Conservation (phyloP, 2,888 invertebrate species). For the Epinotia nisella region DNA sequence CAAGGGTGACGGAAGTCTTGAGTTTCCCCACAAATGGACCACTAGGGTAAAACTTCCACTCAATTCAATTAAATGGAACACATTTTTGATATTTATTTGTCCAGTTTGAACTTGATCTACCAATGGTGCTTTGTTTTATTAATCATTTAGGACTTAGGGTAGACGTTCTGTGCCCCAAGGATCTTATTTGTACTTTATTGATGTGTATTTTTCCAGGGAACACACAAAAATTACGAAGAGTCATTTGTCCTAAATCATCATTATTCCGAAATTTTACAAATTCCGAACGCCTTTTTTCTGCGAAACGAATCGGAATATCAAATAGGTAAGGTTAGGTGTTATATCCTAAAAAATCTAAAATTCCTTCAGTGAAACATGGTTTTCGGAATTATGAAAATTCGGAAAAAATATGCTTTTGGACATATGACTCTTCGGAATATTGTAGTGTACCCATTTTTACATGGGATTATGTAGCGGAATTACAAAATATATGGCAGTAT, state of each 20-base stretch:
- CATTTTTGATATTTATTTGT: slow-evolving; percentile 21
- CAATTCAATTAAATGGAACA: slow-evolving; percentile 31
- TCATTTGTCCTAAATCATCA: no score
- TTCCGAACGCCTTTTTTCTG: no score
- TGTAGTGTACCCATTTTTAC: slow-evolving; percentile 47
- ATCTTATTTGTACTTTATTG: slow-evolving; percentile 62
- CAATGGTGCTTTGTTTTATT: slow-evolving; percentile 34
- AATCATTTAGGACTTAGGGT: slow-evolving; percentile 43
- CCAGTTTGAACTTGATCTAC: slow-evolving; percentile 19
- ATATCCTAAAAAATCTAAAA: no score
- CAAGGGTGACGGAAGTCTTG: slow-evolving; percentile 25
- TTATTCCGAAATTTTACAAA: no score
- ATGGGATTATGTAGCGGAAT: slow-evolving; percentile 56
- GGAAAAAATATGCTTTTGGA: no score
- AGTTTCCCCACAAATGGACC: slow-evolving; percentile 28
- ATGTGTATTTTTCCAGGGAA: slow-evolving; percentile 53
- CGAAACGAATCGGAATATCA: no score
- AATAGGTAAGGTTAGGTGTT: no score
- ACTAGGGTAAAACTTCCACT: slow-evolving; percentile 32
- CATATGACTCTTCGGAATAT: no score
- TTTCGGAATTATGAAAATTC: no score
- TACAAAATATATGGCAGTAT: slow-evolving; percentile 81
- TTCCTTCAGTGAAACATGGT: no score
- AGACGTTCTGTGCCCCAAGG: slow-evolving; percentile 46
- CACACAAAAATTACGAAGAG: no score